Evolutionary conservation across 1,140 invertebrate species (phyloP).

Genomic region (Lethocerus indicus): DNA sequence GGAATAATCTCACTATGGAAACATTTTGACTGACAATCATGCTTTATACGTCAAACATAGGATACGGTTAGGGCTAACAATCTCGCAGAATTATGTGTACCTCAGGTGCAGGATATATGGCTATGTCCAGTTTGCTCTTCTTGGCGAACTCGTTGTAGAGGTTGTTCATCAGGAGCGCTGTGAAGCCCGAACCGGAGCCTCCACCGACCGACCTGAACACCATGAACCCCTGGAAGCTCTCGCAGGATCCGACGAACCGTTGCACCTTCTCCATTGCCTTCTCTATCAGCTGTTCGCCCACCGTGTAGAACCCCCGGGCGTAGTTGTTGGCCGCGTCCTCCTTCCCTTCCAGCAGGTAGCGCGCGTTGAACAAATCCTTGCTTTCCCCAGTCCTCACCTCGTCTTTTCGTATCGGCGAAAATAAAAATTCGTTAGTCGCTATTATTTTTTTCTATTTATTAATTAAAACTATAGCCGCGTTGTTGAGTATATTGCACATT

Average conservation of each 20-base stretch:
- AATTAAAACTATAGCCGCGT: not conserved
- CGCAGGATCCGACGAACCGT: conserved; percentile 26
- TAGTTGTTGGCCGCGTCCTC: conserved; percentile 83
- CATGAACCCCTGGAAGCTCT: conserved; percentile 51
- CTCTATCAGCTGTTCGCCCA: conserved; percentile 34
- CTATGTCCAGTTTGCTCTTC: conserved; percentile 59
- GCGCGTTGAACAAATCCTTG: conserved; percentile 55
- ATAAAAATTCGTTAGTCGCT: too few relatives aligned
- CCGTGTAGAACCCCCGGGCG: conserved; percentile 47
- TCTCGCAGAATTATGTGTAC: too few relatives aligned
- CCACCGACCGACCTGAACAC: conserved; percentile 69
- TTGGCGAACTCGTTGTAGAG: conserved; percentile 56
- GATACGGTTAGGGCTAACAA: too few relatives aligned
- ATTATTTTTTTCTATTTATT: too few relatives aligned
- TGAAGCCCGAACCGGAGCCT: conserved; percentile 67
- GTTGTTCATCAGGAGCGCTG: conserved; percentile 59
- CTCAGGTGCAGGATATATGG: conserved; percentile 63
- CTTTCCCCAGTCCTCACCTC: conserved; percentile 59
- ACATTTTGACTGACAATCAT: too few relatives aligned
- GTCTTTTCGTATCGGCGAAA: too few relatives aligned
- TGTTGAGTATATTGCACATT: not conserved
- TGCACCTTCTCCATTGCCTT: conserved; percentile 23
- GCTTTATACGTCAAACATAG: too few relatives aligned
- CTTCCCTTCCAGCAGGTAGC: conserved; percentile 61
- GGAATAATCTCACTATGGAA: too few relatives aligned